Base-by-base conservation (phyloP, 1,140 invertebrate genomes). In the Diorhabda elongata region DNA sequence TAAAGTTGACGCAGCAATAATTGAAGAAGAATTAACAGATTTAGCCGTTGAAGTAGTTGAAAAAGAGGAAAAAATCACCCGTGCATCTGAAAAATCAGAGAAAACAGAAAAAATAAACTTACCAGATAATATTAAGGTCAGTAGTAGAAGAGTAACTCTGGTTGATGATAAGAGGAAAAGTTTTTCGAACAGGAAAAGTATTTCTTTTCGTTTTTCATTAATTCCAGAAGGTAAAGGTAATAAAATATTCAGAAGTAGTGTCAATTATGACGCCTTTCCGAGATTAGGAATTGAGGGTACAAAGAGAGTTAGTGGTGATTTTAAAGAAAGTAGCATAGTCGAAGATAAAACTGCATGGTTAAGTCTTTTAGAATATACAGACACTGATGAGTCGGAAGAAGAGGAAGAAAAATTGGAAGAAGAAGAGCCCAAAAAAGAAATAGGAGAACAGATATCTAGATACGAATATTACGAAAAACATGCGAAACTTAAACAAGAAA, bases 401-500 rank as follows among this genome's bases (percentile, higher is more conserved):
- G 65, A 67, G 2, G 65, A 67, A 41, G 69, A 70, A 61, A 58
- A 61, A 42, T 68, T 68, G 45, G 70, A 66, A 9, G 73, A 73
- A 64, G 73, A 69, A 43, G 71, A 71, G n/a, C 61, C 64, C 61
- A 64, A 67, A 65, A 45, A 43, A n/a, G 63, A 42, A 42, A 44
- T 57, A 47, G 67, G 61, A 41, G 66, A 69, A 64, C 69, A 67
- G 71, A 69, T 56, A 65, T n/a, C 45, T 6, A 42, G 8, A 9
- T 42, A 76, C 5, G 74, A 77, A 45, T 77, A 73, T 44, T 75
- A 75, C 61, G 70, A 66, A 9, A 66, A 67, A 26, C 73, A 77
- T 57, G 68, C 67, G 41, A 56, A 66, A 6, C 42, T 75, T 7
- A 68, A 65, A 59, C 43, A 58, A 42, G 70, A 76, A 6, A 61